Conservation (phyloP, 2,113 vertebrate genomes). For the Phaethon lepturus region DNA sequence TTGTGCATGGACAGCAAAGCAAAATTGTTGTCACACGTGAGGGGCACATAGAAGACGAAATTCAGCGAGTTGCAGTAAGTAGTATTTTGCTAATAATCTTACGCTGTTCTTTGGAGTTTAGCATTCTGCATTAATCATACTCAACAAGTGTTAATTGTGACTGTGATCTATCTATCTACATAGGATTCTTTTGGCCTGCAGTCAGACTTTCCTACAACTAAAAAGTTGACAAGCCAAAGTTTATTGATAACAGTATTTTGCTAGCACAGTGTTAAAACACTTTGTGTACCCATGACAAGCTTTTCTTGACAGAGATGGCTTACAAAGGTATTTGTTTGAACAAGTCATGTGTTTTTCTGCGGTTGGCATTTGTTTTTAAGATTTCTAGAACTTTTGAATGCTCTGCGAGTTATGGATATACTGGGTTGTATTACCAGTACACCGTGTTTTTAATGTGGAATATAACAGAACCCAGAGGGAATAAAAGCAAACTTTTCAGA, state of each 20-base stretch:
- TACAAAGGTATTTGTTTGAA: not conserved
- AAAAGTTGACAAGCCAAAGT: not conserved
- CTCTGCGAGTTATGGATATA: not conserved
- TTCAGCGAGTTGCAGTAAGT: slow-evolving; percentile 73
- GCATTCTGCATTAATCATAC: not conserved
- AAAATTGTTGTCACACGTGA: slow-evolving; percentile 40
- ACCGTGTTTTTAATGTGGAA: not conserved
- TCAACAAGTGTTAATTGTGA: not conserved
- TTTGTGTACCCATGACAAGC: not conserved
- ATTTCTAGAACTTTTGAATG: not conserved
- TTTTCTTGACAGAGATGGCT: not conserved
- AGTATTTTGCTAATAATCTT: not conserved
- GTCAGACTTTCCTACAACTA: not conserved
- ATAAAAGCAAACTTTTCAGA: fast-evolving
- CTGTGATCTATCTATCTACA: not conserved
- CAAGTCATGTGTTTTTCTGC: fast-evolving
- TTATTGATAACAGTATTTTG: not conserved
- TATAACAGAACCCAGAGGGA: not conserved
- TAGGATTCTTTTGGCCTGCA: not conserved
- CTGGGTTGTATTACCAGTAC: not conserved
- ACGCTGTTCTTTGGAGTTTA: not conserved
- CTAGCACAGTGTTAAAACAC: not conserved
- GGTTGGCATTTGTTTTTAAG: not conserved
- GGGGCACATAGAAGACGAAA: slow-evolving; percentile 63
- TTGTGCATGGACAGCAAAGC: not conserved